Evolutionary conservation across 2,888 invertebrate species (phyloP).

Genomic region (Invenusta paracnida): DNA sequence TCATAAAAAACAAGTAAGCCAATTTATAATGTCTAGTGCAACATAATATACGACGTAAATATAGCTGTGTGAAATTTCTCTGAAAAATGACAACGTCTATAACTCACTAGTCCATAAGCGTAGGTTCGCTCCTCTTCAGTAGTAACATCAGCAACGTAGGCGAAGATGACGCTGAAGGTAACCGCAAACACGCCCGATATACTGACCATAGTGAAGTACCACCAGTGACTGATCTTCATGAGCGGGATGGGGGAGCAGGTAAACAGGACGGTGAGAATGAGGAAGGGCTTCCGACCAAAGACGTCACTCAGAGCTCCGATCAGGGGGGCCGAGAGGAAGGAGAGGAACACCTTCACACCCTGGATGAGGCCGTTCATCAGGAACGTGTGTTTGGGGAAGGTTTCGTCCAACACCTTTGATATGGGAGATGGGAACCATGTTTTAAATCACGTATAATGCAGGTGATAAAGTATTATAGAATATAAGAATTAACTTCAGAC

Average conservation of each 20-base stretch:
- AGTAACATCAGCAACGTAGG: constrained; percentile 98
- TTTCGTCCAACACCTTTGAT: constrained; percentile 79
- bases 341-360: constrained; percentile 93
- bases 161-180: constrained; percentile 97
- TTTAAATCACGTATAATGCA: too few relatives aligned
- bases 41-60: too few relatives aligned
- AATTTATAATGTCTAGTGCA: too few relatives aligned
- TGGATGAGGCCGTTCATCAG: constrained; percentile 98
- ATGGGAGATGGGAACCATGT: background rate
- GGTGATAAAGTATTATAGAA: too few relatives aligned
- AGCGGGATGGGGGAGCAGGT: constrained; percentile 97
- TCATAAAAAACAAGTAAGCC: too few relatives aligned
- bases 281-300: constrained; percentile 95
- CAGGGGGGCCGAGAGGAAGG: constrained; percentile 91
- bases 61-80: too few relatives aligned
- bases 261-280: constrained; percentile 93
- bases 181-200: constrained; percentile 97
- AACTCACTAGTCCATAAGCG: constrained; percentile 81
- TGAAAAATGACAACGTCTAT: too few relatives aligned
- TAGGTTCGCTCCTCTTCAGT: constrained; percentile 88
- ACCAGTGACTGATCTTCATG: constrained; percentile 98
- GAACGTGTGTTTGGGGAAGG: constrained; percentile 97
- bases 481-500: too few relatives aligned
- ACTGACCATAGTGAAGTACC: constrained; percentile 98
- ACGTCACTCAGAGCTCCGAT: constrained; percentile 95